Percentiles rank a stretch among this genome's conserved stretches.
phyloP scores from a whole-genome alignment of 2,113 vertebrate species.

The Calonectris borealis region DNA sequence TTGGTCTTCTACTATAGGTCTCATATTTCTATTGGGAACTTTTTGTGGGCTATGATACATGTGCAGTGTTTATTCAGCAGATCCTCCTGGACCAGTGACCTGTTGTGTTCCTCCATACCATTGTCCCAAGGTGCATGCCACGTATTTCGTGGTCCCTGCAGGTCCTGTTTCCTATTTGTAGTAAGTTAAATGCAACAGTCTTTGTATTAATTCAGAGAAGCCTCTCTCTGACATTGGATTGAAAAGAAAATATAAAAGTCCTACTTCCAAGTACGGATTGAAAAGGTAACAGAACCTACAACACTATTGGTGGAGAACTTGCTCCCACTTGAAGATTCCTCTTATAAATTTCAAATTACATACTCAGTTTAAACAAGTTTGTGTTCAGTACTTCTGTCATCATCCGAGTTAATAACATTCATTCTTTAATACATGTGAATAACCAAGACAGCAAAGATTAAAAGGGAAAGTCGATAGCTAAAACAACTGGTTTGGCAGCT shows the following conservation, averaged over 20 bases:
- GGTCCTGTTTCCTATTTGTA: neutral
- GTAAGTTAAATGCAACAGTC: neutral
- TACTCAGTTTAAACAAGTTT: constrained; percentile 44
- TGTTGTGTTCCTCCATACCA: neutral
- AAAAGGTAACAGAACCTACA: neutral
- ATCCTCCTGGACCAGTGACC: neutral
- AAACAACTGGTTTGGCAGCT: constrained; percentile 63
- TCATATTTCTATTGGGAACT: neutral
- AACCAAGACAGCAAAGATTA: constrained; percentile 32
- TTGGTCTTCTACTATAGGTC: neutral
- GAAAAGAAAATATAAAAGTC: neutral
- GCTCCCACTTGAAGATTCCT: constrained; percentile 33
- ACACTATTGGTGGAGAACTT: neutral
- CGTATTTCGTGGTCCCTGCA: rapidly evolving
- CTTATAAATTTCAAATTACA: constrained; percentile 26
- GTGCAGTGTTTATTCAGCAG: neutral
- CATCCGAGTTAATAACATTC: neutral
- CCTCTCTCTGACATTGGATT: neutral
- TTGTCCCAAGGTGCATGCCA: neutral
- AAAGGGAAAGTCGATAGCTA: constrained; percentile 48
- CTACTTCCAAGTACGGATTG: neutral
- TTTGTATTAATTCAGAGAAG: neutral
- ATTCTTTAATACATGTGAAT: constrained; percentile 24
- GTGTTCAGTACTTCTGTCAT: constrained; percentile 20
- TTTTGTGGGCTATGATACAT: neutral